A percentile compares a stretch with the other conserved stretches of the same genome.
Evolutionary conservation across 2,113 vertebrate genomes (phyloP).

Genomic region (Python bivittatus): DNA sequence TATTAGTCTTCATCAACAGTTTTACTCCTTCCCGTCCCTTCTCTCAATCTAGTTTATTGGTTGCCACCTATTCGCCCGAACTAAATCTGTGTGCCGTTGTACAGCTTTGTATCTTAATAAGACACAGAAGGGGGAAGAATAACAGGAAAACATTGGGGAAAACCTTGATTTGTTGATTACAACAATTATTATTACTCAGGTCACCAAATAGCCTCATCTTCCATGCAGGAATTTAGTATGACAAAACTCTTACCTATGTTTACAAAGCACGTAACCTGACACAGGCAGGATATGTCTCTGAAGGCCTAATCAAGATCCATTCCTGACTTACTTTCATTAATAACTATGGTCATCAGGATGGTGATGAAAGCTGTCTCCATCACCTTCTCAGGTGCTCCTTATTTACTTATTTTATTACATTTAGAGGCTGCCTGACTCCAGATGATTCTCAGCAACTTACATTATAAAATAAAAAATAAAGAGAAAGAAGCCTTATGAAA

Average conservation of each 20-base stretch:
- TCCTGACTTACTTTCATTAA: neutral
- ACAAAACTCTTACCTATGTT: neutral
- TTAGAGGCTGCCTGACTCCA: neutral
- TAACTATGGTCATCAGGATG: neutral
- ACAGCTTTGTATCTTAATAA: too few species aligned
- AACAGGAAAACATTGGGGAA: neutral
- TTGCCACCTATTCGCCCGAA: too few species aligned
- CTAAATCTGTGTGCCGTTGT: too few species aligned
- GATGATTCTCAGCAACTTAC: neutral
- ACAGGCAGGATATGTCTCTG: neutral
- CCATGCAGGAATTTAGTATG: neutral
- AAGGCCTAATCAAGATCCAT: neutral
- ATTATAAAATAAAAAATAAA: neutral
- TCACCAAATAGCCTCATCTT: neutral
- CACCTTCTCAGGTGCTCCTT: neutral
- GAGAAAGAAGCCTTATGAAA: neutral
- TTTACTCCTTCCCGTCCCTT: too few species aligned
- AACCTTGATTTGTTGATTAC: neutral
- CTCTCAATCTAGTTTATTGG: too few species aligned
- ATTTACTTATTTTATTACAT: neutral
- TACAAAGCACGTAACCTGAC: neutral
- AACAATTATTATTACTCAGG: neutral
- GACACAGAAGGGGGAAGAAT: too few species aligned
- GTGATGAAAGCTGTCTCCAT: neutral
- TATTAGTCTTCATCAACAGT: too few species aligned